Evolutionary conservation across 30 jellyfish, hydroid and myxozoan genomes (phyloP), one percentile per base, ranked within the genome.

Genomic region (Hydractinia echinata): DNA sequence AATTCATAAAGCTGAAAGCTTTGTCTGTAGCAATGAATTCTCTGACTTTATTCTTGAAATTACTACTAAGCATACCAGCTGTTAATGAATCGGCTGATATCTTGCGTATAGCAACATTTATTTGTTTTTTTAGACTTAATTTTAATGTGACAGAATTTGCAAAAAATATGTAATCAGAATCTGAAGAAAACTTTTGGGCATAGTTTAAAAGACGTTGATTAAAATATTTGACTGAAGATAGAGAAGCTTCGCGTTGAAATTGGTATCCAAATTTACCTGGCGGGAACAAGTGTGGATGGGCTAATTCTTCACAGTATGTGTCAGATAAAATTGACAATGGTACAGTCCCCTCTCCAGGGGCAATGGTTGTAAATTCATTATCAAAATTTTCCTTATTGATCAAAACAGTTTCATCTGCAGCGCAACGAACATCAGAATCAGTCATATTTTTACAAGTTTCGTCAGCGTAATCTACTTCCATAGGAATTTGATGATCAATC

Each of bases 201-300:
- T 71, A 71, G 48, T 71, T 71, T 54, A 78, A 55, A 61, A 78
- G 86, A 16, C 61, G 20, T 55, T 55, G 56, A 30, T 78, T 58
- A 61, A 30, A 54, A 54, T 44, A 55, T 50, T 48, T 58, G 20
- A 11, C 39, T 21, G 83, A 16, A 55, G 13, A 48, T 48, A 50
- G 21, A 18, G 30, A 18, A 70, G 8, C 44, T 18, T 55, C 74
- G 44, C 44, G 76, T 16, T 9, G 7, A 51, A 52, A 16, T 50
- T 50, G 50, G 13, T 11, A 76, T 5, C 84, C 84, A 70, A 70
- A 70, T 70, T 70, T 70, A 13, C 80, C 80, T 15, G 54, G 14
- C 70, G 80, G 80, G 14, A 70, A 70, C 48, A 70, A 70, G 48
- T 70, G 80, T 20, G 80, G 80, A 70, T 70, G 80, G 13, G 80